Evolutionary conservation across 2,113 vertebrate species (phyloP).

Genomic region (Haliaeetus leucogaster): DNA sequence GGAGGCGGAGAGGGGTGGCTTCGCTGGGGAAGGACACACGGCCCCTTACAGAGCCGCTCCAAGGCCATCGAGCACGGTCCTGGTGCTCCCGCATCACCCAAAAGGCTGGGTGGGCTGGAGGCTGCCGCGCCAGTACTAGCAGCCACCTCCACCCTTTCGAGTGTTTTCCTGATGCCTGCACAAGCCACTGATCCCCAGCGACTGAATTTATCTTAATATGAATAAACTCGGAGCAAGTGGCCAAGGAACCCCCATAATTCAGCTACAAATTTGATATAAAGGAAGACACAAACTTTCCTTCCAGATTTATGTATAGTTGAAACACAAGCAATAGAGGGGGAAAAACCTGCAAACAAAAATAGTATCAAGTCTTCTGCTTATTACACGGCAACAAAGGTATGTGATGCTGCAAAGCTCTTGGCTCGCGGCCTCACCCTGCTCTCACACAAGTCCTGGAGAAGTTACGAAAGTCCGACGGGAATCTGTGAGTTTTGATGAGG

Average conservation of each 20-base stretch:
- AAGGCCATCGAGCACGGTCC: not conserved
- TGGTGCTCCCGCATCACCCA: not conserved
- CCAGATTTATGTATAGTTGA: not conserved
- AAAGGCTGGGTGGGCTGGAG: not conserved
- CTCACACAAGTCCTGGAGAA: not conserved
- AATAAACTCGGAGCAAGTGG: not conserved
- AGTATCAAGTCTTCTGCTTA: not conserved
- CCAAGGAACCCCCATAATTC: not conserved
- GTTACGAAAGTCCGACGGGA: not conserved
- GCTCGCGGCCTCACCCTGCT: not conserved
- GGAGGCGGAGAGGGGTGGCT: not conserved
- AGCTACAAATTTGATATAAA: not conserved
- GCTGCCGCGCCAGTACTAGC: fast-evolving
- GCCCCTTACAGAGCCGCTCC: not conserved
- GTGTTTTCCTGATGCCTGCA: not conserved
- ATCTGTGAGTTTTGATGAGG: not conserved
- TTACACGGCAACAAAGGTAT: not conserved
- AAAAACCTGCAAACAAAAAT: not conserved
- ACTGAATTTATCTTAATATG: not conserved
- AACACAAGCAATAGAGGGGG: not conserved
- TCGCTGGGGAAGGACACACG: not conserved
- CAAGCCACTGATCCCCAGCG: not conserved
- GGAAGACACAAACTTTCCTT: not conserved
- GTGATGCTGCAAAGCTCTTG: conserved; percentile 17
- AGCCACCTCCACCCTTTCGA: not conserved